phyloP scores from a whole-genome alignment of 2,797 vertebrate genomes.

The Anguilla marmorata region DNA sequence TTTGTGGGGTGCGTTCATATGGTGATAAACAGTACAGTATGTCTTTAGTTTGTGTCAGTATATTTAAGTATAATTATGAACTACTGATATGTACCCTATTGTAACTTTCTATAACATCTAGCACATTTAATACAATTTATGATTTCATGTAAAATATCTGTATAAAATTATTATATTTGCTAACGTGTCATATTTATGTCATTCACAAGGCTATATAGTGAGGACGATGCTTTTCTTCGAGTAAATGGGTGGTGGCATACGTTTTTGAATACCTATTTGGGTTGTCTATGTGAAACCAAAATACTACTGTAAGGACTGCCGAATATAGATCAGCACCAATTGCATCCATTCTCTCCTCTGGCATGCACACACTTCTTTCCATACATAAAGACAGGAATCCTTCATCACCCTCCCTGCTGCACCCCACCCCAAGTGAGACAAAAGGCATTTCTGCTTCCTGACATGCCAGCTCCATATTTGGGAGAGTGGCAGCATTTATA shows the following conservation, averaged over 20 bases:
- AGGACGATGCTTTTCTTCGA: conserved; percentile 51
- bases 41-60: too few relatives aligned
- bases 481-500: conserved; percentile 68
- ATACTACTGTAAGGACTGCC: conserved; percentile 53
- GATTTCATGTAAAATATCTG: not conserved
- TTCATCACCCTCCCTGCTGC: conserved; percentile 50
- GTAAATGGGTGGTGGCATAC: conserved; percentile 48
- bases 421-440: conserved; percentile 57
- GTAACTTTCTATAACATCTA: too few relatives aligned
- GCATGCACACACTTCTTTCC: not conserved
- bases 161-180: not conserved
- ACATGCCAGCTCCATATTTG: conserved; percentile 68
- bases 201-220: conserved; percentile 15
- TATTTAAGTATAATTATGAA: not conserved
- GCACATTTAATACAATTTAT: not conserved
- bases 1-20: conserved; percentile 44
- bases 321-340: conserved; percentile 66
- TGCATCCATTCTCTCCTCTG: conserved; percentile 53
- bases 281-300: conserved; percentile 54
- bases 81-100: not conserved
- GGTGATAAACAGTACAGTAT: conserved; percentile 30
- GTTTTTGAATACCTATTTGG: not conserved
- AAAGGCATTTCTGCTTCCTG: conserved; percentile 64
- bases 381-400: conserved; percentile 39
- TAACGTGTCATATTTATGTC: not conserved